A percentile compares a stretch with the other conserved stretches of the same genome.
Evolutionary conservation across 1,140 invertebrate species (phyloP).

Genomic region (Plectrocnemia conspersa): DNA sequence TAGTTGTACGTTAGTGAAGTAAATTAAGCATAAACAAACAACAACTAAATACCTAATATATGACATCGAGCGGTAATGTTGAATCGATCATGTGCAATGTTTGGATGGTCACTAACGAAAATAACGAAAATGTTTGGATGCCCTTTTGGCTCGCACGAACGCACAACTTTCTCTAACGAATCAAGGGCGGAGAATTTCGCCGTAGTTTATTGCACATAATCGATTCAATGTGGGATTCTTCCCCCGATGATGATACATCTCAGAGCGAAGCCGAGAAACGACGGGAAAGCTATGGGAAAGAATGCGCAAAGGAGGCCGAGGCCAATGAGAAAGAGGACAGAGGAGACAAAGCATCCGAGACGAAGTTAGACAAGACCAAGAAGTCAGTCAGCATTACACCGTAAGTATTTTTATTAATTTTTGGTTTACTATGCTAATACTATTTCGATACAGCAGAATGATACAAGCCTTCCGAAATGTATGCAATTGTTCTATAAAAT

Average conservation of each 20-base stretch:
- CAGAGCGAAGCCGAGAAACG: slow-evolving; percentile 47
- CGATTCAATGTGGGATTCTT: slow-evolving; percentile 55
- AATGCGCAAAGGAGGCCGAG: slow-evolving; percentile 35
- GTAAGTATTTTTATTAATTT: slow-evolving; percentile 42
- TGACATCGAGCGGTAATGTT: slow-evolving; percentile 34
- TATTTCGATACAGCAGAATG: too few relatives aligned
- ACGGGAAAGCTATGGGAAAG: slow-evolving; percentile 10
- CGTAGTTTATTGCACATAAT: slow-evolving; percentile 57
- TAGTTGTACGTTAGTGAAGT: too few relatives aligned
- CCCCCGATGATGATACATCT: slow-evolving; percentile 53
- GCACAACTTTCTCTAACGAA: slow-evolving; percentile 23
- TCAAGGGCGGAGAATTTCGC: slow-evolving; percentile 51
- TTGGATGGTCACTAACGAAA: slow-evolving; percentile 15
- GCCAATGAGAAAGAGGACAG: slow-evolving; percentile 47
- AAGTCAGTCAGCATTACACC: slow-evolving; percentile 53
- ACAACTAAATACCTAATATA: slow-evolving; percentile 34
- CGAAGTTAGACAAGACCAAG: slow-evolving; percentile 39
- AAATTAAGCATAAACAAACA: too few relatives aligned
- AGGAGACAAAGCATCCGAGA: slow-evolving; percentile 47
- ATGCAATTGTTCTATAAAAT: too few relatives aligned
- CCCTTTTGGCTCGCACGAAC: slow-evolving; percentile 17
- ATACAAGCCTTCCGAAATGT: not conserved
- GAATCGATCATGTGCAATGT: slow-evolving; percentile 36
- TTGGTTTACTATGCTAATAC: too few relatives aligned
- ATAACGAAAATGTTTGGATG: too few relatives aligned